Evolutionary conservation across 2,888 invertebrate species (phyloP).

Genomic region (Synanthedon vespiformis): DNA sequence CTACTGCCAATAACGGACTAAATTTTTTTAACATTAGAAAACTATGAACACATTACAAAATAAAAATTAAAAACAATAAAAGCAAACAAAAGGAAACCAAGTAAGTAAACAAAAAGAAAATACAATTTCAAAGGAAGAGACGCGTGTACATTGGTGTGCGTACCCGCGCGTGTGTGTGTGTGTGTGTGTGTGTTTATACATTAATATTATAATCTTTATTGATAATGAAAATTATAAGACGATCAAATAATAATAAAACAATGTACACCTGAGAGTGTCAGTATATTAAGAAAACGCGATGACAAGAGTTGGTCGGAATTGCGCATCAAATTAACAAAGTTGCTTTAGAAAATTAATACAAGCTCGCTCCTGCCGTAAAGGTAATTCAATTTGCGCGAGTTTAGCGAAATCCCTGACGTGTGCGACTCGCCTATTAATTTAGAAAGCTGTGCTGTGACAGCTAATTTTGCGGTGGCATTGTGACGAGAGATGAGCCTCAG

Average conservation of each 20-base stretch:
- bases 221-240: no score
- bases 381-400: constrained; percentile 18
- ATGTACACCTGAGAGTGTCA: not conserved
- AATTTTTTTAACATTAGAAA: no score
- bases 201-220: no score
- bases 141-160: no score
- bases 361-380: constrained; percentile 14
- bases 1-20: no score
- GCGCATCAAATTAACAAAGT: constrained; percentile 14
- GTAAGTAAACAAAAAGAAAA: no score
- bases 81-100: no score
- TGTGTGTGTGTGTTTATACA: no score
- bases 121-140: no score
- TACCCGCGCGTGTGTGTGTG: no score
- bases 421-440: constrained; percentile 14
- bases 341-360: constrained; percentile 22
- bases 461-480: constrained; percentile 10
- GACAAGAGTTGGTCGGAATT: not conserved
- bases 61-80: no score
- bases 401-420: constrained; percentile 13
- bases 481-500: not conserved
- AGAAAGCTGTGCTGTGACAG: constrained; percentile 13
- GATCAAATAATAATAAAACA: not conserved
- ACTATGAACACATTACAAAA: no score
- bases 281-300: not conserved